Conservation (phyloP, 2,797 vertebrate genomes). For the Gastrophryne carolinensis region DNA sequence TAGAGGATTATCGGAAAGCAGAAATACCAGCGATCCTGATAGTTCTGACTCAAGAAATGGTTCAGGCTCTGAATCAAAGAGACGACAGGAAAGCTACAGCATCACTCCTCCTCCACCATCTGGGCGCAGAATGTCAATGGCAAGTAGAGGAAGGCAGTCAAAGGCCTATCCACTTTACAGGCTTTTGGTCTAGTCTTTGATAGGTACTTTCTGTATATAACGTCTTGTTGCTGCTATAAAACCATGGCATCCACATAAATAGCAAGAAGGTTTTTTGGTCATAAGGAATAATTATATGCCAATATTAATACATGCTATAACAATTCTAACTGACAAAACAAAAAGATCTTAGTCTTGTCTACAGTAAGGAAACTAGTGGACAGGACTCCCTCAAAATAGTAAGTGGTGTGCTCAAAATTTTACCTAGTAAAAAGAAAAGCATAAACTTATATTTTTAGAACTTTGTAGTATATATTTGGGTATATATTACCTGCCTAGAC, state of each 20-base stretch:
- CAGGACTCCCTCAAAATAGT: neutral
- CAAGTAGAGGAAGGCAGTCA: conserved; percentile 70
- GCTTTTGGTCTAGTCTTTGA: conserved; percentile 40
- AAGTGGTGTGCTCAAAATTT: neutral
- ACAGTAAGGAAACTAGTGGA: neutral
- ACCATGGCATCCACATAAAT: conserved; percentile 3
- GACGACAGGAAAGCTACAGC: conserved; percentile 67
- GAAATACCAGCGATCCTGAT: conserved; percentile 67
- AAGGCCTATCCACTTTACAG: conserved; percentile 43
- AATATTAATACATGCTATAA: too few species aligned
- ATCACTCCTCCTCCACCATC: conserved; percentile 68
- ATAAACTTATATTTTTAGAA: too few species aligned
- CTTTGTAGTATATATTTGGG: too few species aligned
- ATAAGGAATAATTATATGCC: neutral
- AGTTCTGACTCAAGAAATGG: conserved; percentile 69
- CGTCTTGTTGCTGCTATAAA: conserved; percentile 4
- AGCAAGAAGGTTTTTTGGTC: conserved; percentile 10
- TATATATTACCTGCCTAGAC: too few species aligned
- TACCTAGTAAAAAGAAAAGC: too few species aligned
- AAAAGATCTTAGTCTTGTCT: neutral
- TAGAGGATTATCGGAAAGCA: conserved; percentile 77
- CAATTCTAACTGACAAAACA: too few species aligned
- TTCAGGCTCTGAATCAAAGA: conserved; percentile 66
- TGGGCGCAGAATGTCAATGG: conserved; percentile 87
- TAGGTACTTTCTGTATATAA: neutral